These are phyloP conservation scores for Labeo rohita DNA, from an alignment of 2,113 vertebrate genomes.

Conservation along the genomic window DNA sequence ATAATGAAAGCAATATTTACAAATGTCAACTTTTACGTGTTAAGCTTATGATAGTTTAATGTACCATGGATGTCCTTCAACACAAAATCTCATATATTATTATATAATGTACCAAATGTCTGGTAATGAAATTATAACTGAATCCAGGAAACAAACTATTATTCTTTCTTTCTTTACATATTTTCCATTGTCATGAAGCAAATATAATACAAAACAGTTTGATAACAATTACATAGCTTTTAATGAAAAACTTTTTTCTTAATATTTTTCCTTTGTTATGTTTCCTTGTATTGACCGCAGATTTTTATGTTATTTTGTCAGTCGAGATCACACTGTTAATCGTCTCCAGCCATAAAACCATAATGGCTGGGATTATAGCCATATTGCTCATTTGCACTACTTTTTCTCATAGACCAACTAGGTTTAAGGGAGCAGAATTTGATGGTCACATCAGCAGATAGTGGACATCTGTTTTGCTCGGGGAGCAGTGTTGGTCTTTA, in stretches of 20 bases:
- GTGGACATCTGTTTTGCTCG: slow-evolving; percentile 59
- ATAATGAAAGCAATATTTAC: background rate
- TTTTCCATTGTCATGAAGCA: background rate
- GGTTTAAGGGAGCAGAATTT: slow-evolving; percentile 56
- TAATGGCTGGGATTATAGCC: slow-evolving; percentile 41
- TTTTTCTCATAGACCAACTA: slow-evolving; percentile 42
- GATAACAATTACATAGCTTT: background rate
- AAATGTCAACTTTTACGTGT: background rate
- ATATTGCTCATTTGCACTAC: slow-evolving; percentile 71
- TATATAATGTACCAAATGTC: background rate
- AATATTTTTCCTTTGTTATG: background rate
- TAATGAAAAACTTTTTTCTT: background rate
- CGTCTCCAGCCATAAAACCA: slow-evolving; percentile 38
- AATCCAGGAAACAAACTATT: background rate
- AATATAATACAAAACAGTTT: background rate
- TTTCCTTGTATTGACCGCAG: background rate
- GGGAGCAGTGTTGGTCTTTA: slow-evolving; percentile 53
- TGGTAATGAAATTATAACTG: background rate
- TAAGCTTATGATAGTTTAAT: background rate
- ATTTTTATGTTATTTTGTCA: slow-evolving; percentile 13
- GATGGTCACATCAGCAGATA: slow-evolving; percentile 58
- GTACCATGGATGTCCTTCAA: background rate
- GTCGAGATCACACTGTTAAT: slow-evolving; percentile 3
- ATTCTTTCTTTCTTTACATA: background rate
- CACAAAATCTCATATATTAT: background rate